These are phyloP conservation scores for Otolemur crassicaudatus DNA, from an alignment of 2,797 vertebrate species.

Conservation along the genomic window DNA sequence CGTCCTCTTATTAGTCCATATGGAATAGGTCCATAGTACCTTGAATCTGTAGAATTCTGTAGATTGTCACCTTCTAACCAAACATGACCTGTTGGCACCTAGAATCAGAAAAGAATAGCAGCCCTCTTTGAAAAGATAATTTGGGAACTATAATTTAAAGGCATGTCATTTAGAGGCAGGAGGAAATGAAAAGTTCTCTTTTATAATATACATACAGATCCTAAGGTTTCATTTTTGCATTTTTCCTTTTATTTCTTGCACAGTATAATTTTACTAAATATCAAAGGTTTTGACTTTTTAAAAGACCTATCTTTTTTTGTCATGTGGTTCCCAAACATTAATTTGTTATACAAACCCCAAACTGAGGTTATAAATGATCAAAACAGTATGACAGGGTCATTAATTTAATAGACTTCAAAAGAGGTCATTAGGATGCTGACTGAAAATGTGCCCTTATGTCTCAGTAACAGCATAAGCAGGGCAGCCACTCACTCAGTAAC, in stretches of 20 bases:
- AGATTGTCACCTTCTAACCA: slow-evolving; percentile 99
- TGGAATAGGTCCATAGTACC: slow-evolving; percentile 96
- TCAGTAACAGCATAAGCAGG: slow-evolving; percentile 90
- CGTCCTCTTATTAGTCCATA: slow-evolving; percentile 97
- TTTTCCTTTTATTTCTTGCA: slow-evolving; percentile 48
- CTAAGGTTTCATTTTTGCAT: neutral
- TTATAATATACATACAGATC: slow-evolving; percentile 24
- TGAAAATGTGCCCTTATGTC: slow-evolving; percentile 91
- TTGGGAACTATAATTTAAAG: neutral
- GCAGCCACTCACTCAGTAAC: slow-evolving; percentile 92
- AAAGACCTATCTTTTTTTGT: slow-evolving; percentile 80
- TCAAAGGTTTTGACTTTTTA: slow-evolving; percentile 61
- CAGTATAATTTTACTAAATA: slow-evolving; percentile 70
- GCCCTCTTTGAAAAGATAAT: neutral
- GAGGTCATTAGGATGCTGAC: slow-evolving; percentile 93
- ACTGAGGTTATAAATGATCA: slow-evolving; percentile 89
- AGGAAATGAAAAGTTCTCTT: slow-evolving; percentile 15
- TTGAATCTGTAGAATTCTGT: slow-evolving; percentile 97
- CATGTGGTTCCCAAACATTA: slow-evolving; percentile 83
- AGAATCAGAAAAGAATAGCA: slow-evolving; percentile 69
- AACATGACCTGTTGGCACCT: slow-evolving; percentile 98
- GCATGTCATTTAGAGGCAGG: neutral
- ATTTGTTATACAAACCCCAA: slow-evolving; percentile 86
- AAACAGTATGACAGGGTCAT: slow-evolving; percentile 90
- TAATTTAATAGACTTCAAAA: slow-evolving; percentile 95